Evolutionary conservation across 2,888 invertebrate genomes (phyloP).

Genomic region (Drosophila setosimentum): DNA sequence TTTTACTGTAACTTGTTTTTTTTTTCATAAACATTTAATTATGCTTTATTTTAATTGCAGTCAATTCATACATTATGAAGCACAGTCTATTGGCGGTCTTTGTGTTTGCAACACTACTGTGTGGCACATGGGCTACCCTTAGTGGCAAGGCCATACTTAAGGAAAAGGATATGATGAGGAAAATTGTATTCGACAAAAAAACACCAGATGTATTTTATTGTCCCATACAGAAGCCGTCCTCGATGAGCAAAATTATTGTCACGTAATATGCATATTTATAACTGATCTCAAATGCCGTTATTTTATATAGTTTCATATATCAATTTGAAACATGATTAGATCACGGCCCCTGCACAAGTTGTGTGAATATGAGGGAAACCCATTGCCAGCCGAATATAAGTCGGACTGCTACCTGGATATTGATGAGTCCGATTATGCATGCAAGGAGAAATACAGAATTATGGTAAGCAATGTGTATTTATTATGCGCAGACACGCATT

Average conservation of each 20-base stretch:
- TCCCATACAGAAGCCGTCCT: conserved; percentile 91
- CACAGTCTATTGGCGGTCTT: conserved; percentile 19
- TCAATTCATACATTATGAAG: conserved; percentile 33
- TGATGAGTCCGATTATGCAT: conserved; percentile 92
- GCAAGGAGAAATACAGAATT: conserved; percentile 92
- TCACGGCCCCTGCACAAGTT: conserved; percentile 89
- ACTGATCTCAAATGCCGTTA: neutral
- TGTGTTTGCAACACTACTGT: conserved; percentile 40
- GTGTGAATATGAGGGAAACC: conserved; percentile 90
- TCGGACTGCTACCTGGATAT: conserved; percentile 93
- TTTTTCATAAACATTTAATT: neutral
- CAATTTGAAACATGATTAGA: conserved; percentile 70
- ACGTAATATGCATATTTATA: conserved; percentile 83
- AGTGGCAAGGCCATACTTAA: conserved; percentile 81
- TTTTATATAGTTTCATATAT: neutral
- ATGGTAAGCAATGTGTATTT: conserved; percentile 87
- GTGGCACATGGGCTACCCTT: conserved; percentile 63
- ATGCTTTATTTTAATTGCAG: conserved; percentile 10
- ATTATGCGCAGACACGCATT: neutral
- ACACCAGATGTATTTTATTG: conserved; percentile 93
- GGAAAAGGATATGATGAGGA: conserved; percentile 90
- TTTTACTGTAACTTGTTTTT: neutral
- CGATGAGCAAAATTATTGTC: conserved; percentile 90
- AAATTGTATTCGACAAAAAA: conserved; percentile 92
- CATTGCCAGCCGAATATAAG: conserved; percentile 90